Percentiles rank a stretch among this genome's conserved stretches.
These are phyloP conservation scores for Atherix ibis DNA, from an alignment of 2,888 invertebrate species.

Conservation along the genomic window DNA sequence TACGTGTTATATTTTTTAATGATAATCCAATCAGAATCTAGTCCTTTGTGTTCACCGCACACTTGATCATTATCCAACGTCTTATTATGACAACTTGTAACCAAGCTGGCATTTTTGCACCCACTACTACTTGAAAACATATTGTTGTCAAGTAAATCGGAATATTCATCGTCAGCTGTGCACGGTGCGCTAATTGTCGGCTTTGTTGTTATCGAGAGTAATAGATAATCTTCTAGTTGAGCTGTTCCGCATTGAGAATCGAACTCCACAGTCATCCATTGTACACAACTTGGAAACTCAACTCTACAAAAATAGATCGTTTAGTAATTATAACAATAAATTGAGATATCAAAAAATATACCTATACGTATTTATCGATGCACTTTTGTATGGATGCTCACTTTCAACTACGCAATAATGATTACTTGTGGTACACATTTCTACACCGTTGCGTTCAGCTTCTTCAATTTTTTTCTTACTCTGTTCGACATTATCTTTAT, in stretches of 20 bases:
- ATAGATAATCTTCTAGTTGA: constrained; percentile 79
- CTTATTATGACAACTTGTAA: constrained; percentile 19
- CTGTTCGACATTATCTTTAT: constrained; percentile 12
- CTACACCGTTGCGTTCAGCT: constrained; percentile 18
- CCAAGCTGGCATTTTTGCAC: constrained; percentile 18
- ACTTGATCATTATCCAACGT: constrained; percentile 19
- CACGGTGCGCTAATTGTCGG: constrained; percentile 15
- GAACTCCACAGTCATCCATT: constrained; percentile 88
- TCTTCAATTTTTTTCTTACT: constrained; percentile 19
- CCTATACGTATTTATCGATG: constrained; percentile 70
- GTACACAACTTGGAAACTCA: constrained; percentile 71
- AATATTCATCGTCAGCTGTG: constrained; percentile 21
- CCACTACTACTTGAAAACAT: constrained; percentile 15
- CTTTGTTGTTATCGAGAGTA: constrained; percentile 47
- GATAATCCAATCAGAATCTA: constrained; percentile 40
- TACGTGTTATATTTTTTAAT: constrained; percentile 47
- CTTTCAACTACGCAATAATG: constrained; percentile 89
- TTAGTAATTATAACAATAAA: background rate
- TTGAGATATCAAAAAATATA: constrained; percentile 21
- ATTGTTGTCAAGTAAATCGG: constrained; percentile 27
- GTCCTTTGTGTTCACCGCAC: constrained; percentile 13
- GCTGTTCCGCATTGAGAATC: constrained; percentile 83
- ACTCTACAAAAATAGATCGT: constrained; percentile 39
- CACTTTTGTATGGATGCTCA: constrained; percentile 90
- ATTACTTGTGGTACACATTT: constrained; percentile 53